phyloP scores from a whole-genome alignment of 1,140 invertebrate species.

The Ceratosolen fusciceps region DNA sequence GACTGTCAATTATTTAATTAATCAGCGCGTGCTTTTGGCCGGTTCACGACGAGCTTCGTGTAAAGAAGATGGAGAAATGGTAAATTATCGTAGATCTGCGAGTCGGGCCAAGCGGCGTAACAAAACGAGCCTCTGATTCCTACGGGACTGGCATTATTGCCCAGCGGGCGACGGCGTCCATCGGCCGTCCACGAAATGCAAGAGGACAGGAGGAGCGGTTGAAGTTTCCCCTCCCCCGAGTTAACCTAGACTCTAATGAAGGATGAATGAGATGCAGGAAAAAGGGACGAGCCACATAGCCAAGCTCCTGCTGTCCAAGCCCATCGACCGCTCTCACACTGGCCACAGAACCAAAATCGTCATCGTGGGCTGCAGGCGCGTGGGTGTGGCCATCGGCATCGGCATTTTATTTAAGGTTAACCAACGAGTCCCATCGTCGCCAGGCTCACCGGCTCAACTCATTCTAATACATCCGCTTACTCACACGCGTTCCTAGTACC shows the following conservation, averaged over 20 bases:
- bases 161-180: too few relatives aligned
- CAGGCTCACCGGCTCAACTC: not conserved
- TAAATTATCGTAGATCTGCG: not conserved
- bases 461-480: not conserved
- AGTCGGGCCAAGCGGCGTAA: too few relatives aligned
- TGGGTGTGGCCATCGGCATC: slow-evolving; percentile 62
- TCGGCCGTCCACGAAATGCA: not conserved
- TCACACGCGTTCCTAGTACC: not conserved
- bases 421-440: too few relatives aligned
- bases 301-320: slow-evolving; percentile 61
- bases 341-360: slow-evolving; percentile 61
- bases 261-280: slow-evolving; percentile 40
- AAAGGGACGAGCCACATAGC: slow-evolving; percentile 56
- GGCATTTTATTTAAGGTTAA: slow-evolving; percentile 64
- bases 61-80: not conserved
- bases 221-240: not conserved
- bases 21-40: not conserved
- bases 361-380: slow-evolving; percentile 60
- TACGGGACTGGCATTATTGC: too few relatives aligned
- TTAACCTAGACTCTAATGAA: slow-evolving; percentile 30
- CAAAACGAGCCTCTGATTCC: too few relatives aligned
- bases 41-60: not conserved
- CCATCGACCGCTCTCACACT: slow-evolving; percentile 57
- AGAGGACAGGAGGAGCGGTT: not conserved
- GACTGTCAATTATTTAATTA: not conserved